Base-by-base conservation (phyloP, 2,113 vertebrate species). In the Colaptes auratus region DNA sequence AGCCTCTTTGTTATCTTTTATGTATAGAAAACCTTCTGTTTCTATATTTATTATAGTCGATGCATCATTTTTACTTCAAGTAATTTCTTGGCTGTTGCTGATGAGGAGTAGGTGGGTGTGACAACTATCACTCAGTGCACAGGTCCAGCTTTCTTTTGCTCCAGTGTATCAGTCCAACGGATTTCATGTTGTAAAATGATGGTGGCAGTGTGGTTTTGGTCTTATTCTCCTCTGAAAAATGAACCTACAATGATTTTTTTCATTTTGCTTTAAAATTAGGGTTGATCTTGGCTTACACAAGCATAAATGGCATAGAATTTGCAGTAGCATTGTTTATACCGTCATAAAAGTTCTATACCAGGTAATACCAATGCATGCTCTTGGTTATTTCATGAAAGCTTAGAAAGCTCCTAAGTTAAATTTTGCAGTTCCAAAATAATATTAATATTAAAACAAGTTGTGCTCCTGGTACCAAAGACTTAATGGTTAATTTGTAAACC, bases 311-410 rank as follows among this genome's bases (percentile, higher is more conserved):
- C 16, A 17, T 7, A 39, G 27, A 52, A 66, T 92, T 75, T 92
- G 27, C 15, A 10, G 1, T 35, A 67, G 23, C 4, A 0, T 42
- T 56, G 9, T 36, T 33, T 0, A 0, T 75, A 28, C 63, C 5
- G 1, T 1, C 0, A 2, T 64, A 10, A 65, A 13, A 0, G 0
- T 44, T 86, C 46, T 87, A 0, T n/a, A n/a, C 27, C 27, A 35
- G 31, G 7, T 33, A 33, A 42, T 67, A 55, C 7, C 11, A 24
- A 3, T 46, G 24, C 2, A 2, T 15, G 10, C 61, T 73, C 21
- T 55, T 60, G 19, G 50, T 77, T 76, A 27, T 56, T 93, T 92
- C 1, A 3, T 72, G 23, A 7, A 60, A 33, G 9, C 36, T 59
- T 35, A 59, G 17, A 46, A 73, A 52, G 27, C 36, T 46, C 10